Percentiles rank a stretch among this genome's conserved stretches.
Evolutionary conservation across 2,113 vertebrate genomes (phyloP).

Genomic region (Lepus europaeus): DNA sequence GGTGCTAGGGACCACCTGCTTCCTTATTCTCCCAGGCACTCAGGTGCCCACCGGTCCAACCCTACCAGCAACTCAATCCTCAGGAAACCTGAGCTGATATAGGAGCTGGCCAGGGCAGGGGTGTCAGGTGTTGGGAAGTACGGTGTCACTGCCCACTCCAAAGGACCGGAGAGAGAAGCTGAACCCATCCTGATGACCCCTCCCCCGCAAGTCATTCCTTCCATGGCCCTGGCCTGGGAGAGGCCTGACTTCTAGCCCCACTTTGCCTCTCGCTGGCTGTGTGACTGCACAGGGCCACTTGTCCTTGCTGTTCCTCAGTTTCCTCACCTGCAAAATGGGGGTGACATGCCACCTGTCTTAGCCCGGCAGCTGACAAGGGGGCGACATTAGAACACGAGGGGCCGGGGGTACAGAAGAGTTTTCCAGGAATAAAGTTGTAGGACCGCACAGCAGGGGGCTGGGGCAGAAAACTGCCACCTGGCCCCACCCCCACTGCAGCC

Average conservation of each 20-base stretch:
- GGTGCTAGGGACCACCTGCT: not conserved
- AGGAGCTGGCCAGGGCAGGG: conserved; percentile 70
- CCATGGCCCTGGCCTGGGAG: not conserved
- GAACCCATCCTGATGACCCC: not conserved
- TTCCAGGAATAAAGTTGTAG: not conserved
- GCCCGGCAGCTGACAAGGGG: conserved; percentile 22
- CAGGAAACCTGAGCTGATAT: conserved; percentile 75
- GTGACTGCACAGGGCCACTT: not conserved
- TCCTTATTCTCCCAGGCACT: not conserved
- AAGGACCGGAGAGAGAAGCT: not conserved
- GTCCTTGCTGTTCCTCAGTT: not conserved
- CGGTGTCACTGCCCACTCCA: conserved; percentile 65
- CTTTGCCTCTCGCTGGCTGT: conserved; percentile 12
- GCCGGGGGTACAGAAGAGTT: not conserved
- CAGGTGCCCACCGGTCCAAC: conserved; percentile 46
- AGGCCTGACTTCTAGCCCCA: not conserved
- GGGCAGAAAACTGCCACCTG: not conserved
- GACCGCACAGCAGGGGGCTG: not conserved
- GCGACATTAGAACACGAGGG: not conserved
- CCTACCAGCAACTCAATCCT: conserved; percentile 76
- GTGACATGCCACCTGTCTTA: conserved; percentile 35
- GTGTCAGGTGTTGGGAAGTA: conserved; percentile 79
- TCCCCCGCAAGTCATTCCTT: not conserved
- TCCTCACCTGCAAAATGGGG: conserved; percentile 16
- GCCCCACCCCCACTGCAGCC: not conserved